Evolutionary conservation across 2,888 invertebrate species (phyloP), one percentile per base, ranked within the genome.

Genomic region (Dugesia japonica): DNA sequence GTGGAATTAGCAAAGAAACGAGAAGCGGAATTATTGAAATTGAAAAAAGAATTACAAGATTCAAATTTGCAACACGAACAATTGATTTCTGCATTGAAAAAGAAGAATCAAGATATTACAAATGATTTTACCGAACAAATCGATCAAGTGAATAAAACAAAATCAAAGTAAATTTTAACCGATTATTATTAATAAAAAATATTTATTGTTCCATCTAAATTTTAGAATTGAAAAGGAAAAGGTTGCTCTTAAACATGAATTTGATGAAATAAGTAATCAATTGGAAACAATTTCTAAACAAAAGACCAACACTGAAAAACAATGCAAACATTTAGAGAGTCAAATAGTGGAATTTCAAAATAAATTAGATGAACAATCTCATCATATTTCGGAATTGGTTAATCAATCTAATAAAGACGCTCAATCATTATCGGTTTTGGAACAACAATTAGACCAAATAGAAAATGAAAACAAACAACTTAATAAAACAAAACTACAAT

Each of bases 51-150:
- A 87, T 89, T 98, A 83, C 98, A 99, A 87, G 98, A 98, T 87
- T 89, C 92, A 85, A 94, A 94, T 89, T 92, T 97, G 86, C 95
- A 95, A 88, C 94, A 97, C 86, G 98, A 98, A 88, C 76, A 78
- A 73, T n/a, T 27, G n/a, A n/a, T 78, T 84, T 91, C 93, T 84
- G 91, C 91, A 86, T 89, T 99, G 84, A 91, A 97, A 87, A 98
- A 98, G 90, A 98, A 98, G 90, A 94, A 97, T 89, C 95, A 97
- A 86, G 98, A 98, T 87, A 91, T 94, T 84, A 93, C 95, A 83
- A 91, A 92, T 83, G 98, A 99, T 88, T 94, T 99, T 92, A 92
- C 94, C 82, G 98, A 99, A 87, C 97, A 98, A 87, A 92, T 98
- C 86, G 98, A 99, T 88, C 94, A 95, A 86, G 90, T 98, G 86